A percentile compares a stretch with the other conserved stretches of the same genome.
These are phyloP conservation scores for Mustelus asterias DNA, from an alignment of 2,113 vertebrate genomes.

Conservation along the genomic window DNA sequence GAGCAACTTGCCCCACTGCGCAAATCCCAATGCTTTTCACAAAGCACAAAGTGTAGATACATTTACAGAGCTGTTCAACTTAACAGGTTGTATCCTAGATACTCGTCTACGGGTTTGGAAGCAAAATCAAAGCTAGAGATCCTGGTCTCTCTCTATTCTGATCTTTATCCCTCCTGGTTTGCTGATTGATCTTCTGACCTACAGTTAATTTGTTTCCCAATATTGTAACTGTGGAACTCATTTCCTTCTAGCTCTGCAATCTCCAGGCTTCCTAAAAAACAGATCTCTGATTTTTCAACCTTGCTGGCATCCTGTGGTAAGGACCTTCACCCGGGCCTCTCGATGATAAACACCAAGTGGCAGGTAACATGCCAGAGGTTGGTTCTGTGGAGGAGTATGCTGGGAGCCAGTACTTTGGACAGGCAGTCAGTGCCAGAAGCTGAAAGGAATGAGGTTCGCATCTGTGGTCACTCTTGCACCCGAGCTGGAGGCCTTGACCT, in stretches of 20 bases:
- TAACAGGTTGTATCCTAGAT: not conserved
- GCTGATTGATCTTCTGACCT: not conserved
- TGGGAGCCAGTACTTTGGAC: not conserved
- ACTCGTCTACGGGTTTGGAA: not conserved
- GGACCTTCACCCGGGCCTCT: not conserved
- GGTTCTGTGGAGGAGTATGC: not conserved
- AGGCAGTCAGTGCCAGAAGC: not conserved
- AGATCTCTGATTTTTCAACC: not conserved
- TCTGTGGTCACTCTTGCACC: not conserved
- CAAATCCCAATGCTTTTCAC: not conserved
- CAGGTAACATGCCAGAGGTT: not conserved
- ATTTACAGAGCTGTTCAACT: not conserved
- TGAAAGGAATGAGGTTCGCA: not conserved
- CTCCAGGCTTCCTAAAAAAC: not conserved
- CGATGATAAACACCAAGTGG: not conserved
- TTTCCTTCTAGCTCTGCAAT: not conserved
- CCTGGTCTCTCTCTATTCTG: not conserved
- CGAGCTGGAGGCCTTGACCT: not conserved
- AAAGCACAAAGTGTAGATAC: not conserved
- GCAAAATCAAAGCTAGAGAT: not conserved
- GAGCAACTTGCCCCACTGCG: not conserved
- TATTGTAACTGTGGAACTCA: not conserved
- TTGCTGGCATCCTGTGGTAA: not conserved
- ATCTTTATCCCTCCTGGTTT: not conserved
- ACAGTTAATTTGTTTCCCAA: not conserved